phyloP scores from a whole-genome alignment of 2,797 vertebrate species.

The Crenuchus spilurus region DNA sequence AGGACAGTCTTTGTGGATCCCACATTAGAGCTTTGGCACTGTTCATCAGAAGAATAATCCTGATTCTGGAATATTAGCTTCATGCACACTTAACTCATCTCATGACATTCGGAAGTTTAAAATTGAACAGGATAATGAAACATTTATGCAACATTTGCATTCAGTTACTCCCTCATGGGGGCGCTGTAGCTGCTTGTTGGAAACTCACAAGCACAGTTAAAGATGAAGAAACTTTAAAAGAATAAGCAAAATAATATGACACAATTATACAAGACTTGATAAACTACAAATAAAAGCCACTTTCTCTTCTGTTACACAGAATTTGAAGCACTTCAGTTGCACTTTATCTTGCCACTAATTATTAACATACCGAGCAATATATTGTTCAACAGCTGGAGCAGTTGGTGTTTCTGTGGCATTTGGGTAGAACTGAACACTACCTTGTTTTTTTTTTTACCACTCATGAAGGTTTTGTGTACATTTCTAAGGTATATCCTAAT shows the following conservation, averaged over 20 bases:
- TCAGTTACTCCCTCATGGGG: not conserved
- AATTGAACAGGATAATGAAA: not conserved
- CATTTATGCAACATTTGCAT: not conserved
- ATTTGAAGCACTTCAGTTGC: not conserved
- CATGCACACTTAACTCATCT: not conserved
- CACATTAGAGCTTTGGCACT: not conserved
- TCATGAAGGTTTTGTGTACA: not conserved
- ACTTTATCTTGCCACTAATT: not conserved
- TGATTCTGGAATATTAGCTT: not conserved
- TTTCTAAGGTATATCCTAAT: constrained; percentile 29
- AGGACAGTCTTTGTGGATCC: not conserved
- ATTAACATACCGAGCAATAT: not conserved
- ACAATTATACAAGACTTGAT: not conserved
- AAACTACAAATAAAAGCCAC: not conserved
- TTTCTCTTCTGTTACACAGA: not conserved
- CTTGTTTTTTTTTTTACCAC: not conserved
- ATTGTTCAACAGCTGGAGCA: not conserved
- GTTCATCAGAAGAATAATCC: not conserved
- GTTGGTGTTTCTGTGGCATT: not conserved
- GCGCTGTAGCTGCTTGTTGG: not conserved
- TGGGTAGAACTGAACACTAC: too few relatives aligned
- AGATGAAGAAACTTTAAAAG: not conserved
- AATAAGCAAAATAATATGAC: not conserved
- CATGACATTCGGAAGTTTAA: not conserved
- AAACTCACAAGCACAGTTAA: not conserved